A percentile compares a stretch with the other conserved stretches of the same genome.
These are phyloP conservation scores for Himalopsyche tibetana DNA, from an alignment of 2,888 invertebrate species.

Conservation along the genomic window DNA sequence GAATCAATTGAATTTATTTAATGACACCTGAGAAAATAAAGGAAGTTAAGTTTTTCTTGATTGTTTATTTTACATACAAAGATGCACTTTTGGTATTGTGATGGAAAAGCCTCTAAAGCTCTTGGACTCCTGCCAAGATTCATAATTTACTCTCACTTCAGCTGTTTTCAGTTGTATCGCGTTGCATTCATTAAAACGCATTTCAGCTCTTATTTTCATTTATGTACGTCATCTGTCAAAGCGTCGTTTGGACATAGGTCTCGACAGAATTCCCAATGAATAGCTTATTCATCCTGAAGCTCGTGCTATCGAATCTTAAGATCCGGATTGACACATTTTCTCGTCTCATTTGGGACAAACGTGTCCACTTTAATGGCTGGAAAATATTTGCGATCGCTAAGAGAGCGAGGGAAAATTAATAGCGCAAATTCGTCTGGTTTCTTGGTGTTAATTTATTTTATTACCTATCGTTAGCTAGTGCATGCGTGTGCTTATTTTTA, in stretches of 20 bases:
- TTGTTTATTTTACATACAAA: neutral
- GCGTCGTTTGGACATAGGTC: conserved; percentile 8
- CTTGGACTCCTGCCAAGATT: conserved; percentile 49
- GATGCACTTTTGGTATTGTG: neutral
- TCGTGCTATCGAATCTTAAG: neutral
- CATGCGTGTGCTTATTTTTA: conserved; percentile 6
- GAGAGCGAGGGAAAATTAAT: conserved; percentile 42
- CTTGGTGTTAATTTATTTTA: conserved; percentile 50
- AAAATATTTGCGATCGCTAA: conserved; percentile 1
- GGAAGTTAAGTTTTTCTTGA: too few relatives aligned
- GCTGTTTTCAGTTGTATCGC: conserved; percentile 51
- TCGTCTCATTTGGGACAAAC: neutral
- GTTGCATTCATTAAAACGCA: conserved; percentile 57
- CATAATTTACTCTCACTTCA: conserved; percentile 54
- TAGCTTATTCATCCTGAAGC: neutral
- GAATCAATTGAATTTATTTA: too few relatives aligned
- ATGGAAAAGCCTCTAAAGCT: neutral
- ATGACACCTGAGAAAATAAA: too few relatives aligned
- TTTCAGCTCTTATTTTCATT: neutral
- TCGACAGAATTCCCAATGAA: neutral
- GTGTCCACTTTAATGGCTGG: neutral
- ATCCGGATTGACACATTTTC: conserved; percentile 19
- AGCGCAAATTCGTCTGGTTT: conserved; percentile 32
- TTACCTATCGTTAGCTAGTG: conserved; percentile 41
- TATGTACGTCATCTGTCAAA: neutral